Base-by-base conservation (phyloP, 2,797 vertebrate species). In the Rhynchonycteris naso region DNA sequence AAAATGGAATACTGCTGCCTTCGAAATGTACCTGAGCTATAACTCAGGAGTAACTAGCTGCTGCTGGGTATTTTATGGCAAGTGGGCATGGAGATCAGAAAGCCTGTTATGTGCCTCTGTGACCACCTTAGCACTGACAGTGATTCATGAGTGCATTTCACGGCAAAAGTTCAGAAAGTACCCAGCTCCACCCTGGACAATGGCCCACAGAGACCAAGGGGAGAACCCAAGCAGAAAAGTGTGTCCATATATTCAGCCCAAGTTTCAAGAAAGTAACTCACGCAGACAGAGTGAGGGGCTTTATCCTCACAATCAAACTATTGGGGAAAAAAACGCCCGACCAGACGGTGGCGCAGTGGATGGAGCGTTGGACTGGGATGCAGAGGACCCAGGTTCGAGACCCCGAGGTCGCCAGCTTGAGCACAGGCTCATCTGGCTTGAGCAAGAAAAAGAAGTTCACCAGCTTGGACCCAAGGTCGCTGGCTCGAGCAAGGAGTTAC, bases 131-230 rank as follows among this genome's bases (percentile, higher is more conserved):
- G 38, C 8, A 74, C 81, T 59, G 71, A n/a, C 22, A 26, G 10
- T 91, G 85, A 93, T 50, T 96, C 91, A 90, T 35, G 74, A 63
- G 63, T n/a, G 28, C 71, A 7, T 43, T 75, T 88, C 50, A 47
- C 68, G 56, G 72, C 78, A 75, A 50, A 86, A 30, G 56, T 78
- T 87, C 83, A 88, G 54, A 76, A 75, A 76, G 65, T 79, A 33
- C 52, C 52, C 28, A 33, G 59, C 91, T 88, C 91, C 65, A 74
- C 43, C 87, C 82, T 88, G 75, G 81, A 58, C 87, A 91, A 33
- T 82, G 43, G 74, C 30, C 72, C 82, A 24, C 52, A 61, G 56
- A 69, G 68, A 80, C 52, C 43, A 38, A 47, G 35, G 26, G 47
- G 33, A 89, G 63, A 72, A 0, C 50, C 52, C 76, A 80, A 4